These are phyloP conservation scores for Nanorana parkeri DNA, from an alignment of 2,113 vertebrate genomes.

Conservation along the genomic window DNA sequence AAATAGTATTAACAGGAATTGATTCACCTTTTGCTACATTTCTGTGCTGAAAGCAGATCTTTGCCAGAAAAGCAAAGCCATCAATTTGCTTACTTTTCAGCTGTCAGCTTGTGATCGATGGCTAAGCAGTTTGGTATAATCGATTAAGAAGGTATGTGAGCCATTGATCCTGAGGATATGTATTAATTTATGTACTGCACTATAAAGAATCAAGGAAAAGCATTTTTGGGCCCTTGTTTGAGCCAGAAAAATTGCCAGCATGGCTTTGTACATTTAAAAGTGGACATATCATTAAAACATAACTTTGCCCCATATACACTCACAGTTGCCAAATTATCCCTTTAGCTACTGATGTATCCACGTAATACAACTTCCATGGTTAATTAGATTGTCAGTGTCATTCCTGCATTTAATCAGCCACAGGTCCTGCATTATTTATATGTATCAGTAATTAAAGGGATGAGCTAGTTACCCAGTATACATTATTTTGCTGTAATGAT, in stretches of 20 bases:
- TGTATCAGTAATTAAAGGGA: no score
- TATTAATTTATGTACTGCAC: slow-evolving; percentile 33
- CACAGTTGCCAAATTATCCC: no score
- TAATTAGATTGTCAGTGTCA: no score
- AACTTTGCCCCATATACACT: no score
- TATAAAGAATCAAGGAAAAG: background rate
- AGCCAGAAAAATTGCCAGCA: background rate
- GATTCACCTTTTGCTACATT: background rate
- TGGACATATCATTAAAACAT: no score
- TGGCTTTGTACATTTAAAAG: no score
- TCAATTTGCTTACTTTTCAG: slow-evolving; percentile 34
- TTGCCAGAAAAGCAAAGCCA: slow-evolving; percentile 10
- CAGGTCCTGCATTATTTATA: no score
- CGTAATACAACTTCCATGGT: no score
- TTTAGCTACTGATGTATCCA: no score
- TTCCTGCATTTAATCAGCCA: no score
- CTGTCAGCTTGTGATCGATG: slow-evolving; percentile 43
- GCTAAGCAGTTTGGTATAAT: slow-evolving; percentile 32
- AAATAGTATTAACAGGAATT: slow-evolving; percentile 12
- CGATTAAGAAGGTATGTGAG: slow-evolving; percentile 25
- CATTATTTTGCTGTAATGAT: no score
- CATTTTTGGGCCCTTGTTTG: background rate
- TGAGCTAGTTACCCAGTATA: no score
- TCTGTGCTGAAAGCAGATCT: slow-evolving; percentile 14
- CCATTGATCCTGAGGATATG: slow-evolving; percentile 32